Conservation (phyloP, 2,888 invertebrate genomes). For the Drosophila pseudotakahashii region DNA sequence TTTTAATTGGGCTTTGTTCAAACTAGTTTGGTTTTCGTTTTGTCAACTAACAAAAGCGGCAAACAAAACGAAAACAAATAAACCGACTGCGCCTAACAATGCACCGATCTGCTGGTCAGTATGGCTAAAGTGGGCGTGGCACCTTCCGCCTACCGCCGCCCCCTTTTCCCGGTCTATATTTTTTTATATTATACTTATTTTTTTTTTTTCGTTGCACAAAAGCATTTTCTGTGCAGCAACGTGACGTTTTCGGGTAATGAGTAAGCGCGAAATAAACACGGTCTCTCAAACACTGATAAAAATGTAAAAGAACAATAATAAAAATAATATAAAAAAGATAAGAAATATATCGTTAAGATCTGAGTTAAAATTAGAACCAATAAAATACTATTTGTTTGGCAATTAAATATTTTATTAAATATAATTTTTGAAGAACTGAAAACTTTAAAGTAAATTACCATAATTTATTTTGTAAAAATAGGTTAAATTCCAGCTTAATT, state of each 20-base stretch:
- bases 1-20: constrained; percentile 11
- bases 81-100: constrained; percentile 23
- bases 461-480: no score
- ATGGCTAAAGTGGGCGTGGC: constrained; percentile 26
- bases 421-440: no score
- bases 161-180: background rate
- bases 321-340: no score
- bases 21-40: constrained; percentile 21
- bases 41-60: constrained; percentile 8
- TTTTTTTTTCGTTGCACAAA: constrained; percentile 16
- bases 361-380: background rate
- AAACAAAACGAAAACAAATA: constrained; percentile 3
- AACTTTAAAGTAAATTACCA: no score
- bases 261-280: constrained; percentile 69
- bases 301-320: background rate
- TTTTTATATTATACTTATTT: background rate
- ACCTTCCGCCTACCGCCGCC: constrained; percentile 2
- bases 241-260: constrained; percentile 51
- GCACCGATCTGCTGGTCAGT: constrained; percentile 33
- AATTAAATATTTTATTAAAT: no score
- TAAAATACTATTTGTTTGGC: background rate
- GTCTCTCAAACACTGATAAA: constrained; percentile 12
- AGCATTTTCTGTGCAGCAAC: constrained; percentile 30
- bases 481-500: no score
- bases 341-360: background rate